Conservation (phyloP, 2,113 vertebrate species). For the Cricetomys ansorgei region DNA sequence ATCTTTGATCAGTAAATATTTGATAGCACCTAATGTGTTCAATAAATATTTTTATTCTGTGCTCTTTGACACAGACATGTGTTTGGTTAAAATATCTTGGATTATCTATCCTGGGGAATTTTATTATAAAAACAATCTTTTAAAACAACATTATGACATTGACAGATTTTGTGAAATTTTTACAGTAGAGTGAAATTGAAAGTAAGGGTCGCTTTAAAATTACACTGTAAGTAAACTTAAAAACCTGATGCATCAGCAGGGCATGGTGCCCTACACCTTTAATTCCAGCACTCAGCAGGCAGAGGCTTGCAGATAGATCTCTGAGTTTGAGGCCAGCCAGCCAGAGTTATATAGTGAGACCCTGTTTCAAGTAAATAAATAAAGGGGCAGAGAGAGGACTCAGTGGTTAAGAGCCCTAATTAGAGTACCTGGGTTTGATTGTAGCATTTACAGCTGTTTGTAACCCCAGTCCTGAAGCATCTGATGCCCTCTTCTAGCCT, state of each 20-base stretch:
- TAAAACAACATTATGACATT: conserved; percentile 28
- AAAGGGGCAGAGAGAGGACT: neutral
- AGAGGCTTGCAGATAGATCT: neutral
- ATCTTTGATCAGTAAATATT: conserved; percentile 18
- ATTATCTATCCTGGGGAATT: conserved; percentile 30
- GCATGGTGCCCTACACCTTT: neutral
- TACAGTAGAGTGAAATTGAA: neutral
- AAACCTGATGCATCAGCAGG: neutral
- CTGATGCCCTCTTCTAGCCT: no score
- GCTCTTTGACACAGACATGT: conserved; percentile 3
- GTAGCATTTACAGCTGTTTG: neutral
- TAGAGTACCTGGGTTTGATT: neutral
- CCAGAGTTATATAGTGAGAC: neutral
- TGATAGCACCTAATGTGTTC: conserved; percentile 7
- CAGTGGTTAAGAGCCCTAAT: neutral
- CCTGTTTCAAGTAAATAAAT: neutral
- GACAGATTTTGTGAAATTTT: conserved; percentile 26
- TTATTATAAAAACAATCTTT: conserved; percentile 28
- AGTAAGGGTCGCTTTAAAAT: neutral
- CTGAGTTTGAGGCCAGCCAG: neutral
- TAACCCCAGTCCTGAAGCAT: neutral
- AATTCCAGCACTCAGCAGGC: neutral
- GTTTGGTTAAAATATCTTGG: conserved; percentile 26
- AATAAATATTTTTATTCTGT: conserved; percentile 41
- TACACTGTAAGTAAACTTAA: neutral